These are phyloP conservation scores for Furnarius figulus DNA, from an alignment of 2,113 vertebrate genomes.

Conservation along the genomic window DNA sequence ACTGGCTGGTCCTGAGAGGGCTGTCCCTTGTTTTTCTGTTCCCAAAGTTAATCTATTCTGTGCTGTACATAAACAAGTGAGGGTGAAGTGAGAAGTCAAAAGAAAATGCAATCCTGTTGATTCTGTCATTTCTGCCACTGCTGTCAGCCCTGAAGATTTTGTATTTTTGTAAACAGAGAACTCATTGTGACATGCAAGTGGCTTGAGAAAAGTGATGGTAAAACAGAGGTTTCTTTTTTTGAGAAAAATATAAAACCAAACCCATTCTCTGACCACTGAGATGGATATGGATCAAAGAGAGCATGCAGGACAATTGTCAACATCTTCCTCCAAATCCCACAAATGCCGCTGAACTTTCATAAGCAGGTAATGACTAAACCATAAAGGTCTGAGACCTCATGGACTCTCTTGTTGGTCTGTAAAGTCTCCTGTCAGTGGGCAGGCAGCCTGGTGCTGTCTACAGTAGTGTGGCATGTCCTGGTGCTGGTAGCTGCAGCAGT, in stretches of 20 bases:
- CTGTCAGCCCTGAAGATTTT: conserved; percentile 23
- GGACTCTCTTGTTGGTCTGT: not conserved
- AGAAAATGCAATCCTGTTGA: not conserved
- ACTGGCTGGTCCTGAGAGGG: not conserved
- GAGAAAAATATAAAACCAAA: not conserved
- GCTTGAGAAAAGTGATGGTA: not conserved
- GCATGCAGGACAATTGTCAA: not conserved
- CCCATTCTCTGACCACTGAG: not conserved
- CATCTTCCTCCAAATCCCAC: not conserved
- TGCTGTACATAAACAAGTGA: not conserved
- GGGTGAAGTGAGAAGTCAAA: not conserved
- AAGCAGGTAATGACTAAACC: not conserved
- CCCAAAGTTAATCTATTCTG: not conserved
- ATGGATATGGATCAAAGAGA: not conserved
- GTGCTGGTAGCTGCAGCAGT: not conserved
- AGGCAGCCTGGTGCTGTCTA: not conserved
- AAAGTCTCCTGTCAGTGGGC: not conserved
- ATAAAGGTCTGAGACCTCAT: not conserved
- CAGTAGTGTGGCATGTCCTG: not conserved
- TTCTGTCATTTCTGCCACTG: conserved; percentile 3
- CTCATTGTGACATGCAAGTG: not conserved
- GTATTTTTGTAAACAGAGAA: conserved; percentile 9
- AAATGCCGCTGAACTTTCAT: not conserved
- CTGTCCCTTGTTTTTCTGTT: not conserved
- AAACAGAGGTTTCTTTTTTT: not conserved